Conservation (phyloP, 1,140 invertebrate genomes). For the Eumeta japonica region DNA sequence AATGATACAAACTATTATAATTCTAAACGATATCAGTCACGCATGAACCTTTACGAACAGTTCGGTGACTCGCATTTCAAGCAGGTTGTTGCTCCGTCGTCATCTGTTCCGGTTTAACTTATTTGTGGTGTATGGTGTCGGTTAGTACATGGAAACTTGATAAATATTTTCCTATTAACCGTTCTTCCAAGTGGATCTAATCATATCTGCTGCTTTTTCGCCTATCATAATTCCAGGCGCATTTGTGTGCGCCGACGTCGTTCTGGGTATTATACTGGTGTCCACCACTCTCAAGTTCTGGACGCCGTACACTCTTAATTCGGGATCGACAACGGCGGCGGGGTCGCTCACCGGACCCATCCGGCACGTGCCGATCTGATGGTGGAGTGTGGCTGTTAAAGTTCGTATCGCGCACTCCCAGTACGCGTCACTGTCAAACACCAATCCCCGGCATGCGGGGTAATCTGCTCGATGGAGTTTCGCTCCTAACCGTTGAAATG, state of each 20-base stretch:
- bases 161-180: no score
- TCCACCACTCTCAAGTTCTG: constrained; percentile 33
- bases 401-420: constrained; percentile 72
- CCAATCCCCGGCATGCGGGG: constrained; percentile 66
- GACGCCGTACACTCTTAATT: constrained; percentile 34
- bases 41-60: no score
- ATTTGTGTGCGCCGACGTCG: constrained; percentile 75
- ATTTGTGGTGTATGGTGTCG: no score
- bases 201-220: constrained; percentile 77
- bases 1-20: no score
- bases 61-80: no score
- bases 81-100: no score
- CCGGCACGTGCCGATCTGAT: constrained; percentile 50
- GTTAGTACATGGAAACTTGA: no score
- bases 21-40: no score
- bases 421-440: constrained; percentile 70
- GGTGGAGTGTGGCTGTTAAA: constrained; percentile 31
- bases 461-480: constrained; percentile 67
- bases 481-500: constrained; percentile 72
- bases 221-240: constrained; percentile 81
- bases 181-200: constrained; percentile 64
- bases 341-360: constrained; percentile 51
- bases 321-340: constrained; percentile 41
- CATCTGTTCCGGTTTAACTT: no score
- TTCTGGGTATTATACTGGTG: constrained; percentile 67